Conservation (phyloP, 1,140 invertebrate species). For the Charaxes varanes region DNA sequence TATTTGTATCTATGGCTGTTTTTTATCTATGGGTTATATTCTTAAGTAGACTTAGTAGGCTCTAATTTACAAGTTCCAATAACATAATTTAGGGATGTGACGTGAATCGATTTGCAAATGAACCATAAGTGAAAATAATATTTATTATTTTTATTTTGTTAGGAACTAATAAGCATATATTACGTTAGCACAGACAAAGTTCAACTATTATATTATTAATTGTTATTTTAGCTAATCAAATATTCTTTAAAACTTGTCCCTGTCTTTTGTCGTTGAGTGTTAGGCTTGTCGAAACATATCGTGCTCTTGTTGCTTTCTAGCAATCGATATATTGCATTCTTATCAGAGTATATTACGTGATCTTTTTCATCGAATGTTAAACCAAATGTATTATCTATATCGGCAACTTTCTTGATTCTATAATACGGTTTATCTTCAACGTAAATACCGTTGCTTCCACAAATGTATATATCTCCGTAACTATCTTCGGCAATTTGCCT, state of each 20-base stretch:
- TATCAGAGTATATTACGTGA: slow-evolving; percentile 46
- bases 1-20: too few species aligned
- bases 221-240: slow-evolving; percentile 7
- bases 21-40: too few species aligned
- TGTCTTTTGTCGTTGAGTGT: not conserved
- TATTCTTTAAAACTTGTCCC: slow-evolving; percentile 5
- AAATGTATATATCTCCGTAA: slow-evolving; percentile 53
- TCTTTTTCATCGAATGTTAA: slow-evolving; percentile 50
- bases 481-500: slow-evolving; percentile 50
- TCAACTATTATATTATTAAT: too few species aligned
- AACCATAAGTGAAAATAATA: too few species aligned
- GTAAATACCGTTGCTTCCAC: slow-evolving; percentile 42
- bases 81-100: too few species aligned
- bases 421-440: slow-evolving; percentile 49
- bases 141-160: too few species aligned
- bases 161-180: too few species aligned
- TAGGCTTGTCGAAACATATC: slow-evolving; percentile 6
- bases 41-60: too few species aligned
- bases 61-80: too few species aligned
- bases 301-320: slow-evolving; percentile 29
- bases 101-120: too few species aligned
- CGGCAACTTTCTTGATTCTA: slow-evolving; percentile 35
- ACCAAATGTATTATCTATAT: slow-evolving; percentile 44
- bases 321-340: slow-evolving; percentile 39
- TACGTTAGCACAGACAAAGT: too few species aligned